Conservation (phyloP, 2,113 vertebrate genomes). For the Speoplatyrhinus poulsoni region DNA sequence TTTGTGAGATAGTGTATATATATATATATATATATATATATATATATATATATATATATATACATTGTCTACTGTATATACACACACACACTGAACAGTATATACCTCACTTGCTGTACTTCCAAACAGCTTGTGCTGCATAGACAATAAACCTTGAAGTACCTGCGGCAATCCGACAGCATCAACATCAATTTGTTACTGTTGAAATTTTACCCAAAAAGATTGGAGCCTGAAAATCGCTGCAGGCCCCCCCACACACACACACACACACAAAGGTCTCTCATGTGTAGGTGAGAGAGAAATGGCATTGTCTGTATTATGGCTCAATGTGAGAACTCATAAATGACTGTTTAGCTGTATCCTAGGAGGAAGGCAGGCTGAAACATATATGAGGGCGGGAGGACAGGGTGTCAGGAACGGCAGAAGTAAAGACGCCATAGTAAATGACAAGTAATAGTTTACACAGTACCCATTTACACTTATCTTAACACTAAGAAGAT, state of each 20-base stretch:
- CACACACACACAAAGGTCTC: slow-evolving; percentile 1
- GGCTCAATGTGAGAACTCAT: slow-evolving; percentile 38
- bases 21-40: too few species aligned
- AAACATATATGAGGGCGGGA: slow-evolving; percentile 3
- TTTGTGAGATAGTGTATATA: too few species aligned
- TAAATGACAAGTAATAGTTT: neutral
- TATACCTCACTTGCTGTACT: too few species aligned
- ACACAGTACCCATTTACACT: too few species aligned
- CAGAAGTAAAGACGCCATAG: neutral
- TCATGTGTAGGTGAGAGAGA: slow-evolving; percentile 16
- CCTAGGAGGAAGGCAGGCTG: slow-evolving; percentile 1
- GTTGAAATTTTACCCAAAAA: neutral
- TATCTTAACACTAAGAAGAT: too few species aligned
- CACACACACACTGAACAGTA: too few species aligned
- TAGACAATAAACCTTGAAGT: neutral
- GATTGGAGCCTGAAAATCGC: slow-evolving; percentile 14
- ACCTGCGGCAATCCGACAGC: slow-evolving; percentile 15
- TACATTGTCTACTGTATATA: too few species aligned
- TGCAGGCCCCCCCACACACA: neutral
- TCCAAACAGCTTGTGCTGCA: too few species aligned
- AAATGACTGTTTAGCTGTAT: slow-evolving; percentile 33
- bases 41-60: too few species aligned
- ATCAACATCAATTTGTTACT: slow-evolving; percentile 17
- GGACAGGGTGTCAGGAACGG: neutral
- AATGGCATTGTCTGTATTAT: slow-evolving; percentile 43